Evolutionary conservation across 2,113 vertebrate species (phyloP).

Genomic region (Aramus guarauna): DNA sequence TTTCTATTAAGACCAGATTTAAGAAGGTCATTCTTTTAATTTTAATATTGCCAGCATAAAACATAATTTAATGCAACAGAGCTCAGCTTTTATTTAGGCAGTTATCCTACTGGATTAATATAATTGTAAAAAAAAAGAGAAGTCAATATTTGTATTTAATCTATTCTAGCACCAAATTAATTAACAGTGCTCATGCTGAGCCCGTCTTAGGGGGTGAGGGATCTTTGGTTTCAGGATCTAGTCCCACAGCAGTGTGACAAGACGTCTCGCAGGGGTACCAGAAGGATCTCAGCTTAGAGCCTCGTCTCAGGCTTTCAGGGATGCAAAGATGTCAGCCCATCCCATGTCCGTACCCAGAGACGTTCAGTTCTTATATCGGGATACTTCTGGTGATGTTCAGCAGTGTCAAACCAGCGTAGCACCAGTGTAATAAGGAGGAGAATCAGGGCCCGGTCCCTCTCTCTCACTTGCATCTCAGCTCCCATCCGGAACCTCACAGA

Average conservation of each 20-base stretch:
- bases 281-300: not conserved
- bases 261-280: not conserved
- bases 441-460: not conserved
- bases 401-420: not conserved
- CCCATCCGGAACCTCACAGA: not conserved
- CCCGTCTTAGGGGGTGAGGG: not conserved
- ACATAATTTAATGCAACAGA: not conserved
- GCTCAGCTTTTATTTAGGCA: not conserved
- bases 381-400: not conserved
- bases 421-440: not conserved
- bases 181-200: not conserved
- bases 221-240: not conserved
- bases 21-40: not conserved
- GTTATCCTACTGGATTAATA: not conserved
- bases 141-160: not conserved
- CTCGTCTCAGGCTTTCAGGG: not conserved
- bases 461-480: fast-evolving
- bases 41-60: not conserved
- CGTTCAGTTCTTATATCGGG: not conserved
- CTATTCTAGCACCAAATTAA: not conserved
- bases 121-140: not conserved
- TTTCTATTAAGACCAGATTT: constrained; percentile 3
- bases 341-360: not conserved
- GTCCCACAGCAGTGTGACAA: not conserved
- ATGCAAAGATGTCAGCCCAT: not conserved